These are phyloP conservation scores for Noctua comes DNA, from an alignment of 2,888 invertebrate species.

Conservation along the genomic window DNA sequence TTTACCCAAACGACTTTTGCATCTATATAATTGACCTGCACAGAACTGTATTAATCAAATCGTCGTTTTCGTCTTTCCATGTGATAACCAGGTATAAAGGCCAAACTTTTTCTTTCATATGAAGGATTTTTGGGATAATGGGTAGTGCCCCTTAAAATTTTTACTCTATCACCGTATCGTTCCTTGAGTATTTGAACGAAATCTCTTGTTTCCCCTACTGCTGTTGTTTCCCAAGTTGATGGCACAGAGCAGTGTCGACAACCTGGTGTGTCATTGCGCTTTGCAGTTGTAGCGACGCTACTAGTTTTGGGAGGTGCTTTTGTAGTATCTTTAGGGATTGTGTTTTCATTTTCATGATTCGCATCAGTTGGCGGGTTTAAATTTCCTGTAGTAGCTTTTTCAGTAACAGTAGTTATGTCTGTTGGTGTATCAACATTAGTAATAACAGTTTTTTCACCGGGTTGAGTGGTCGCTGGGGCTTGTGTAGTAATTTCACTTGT, in stretches of 20 bases:
- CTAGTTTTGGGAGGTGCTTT: background rate
- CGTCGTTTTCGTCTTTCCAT: slow-evolving; percentile 6
- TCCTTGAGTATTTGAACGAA: slow-evolving; percentile 80
- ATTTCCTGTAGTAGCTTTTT: background rate
- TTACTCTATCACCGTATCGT: slow-evolving; percentile 75
- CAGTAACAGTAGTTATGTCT: slow-evolving; percentile 27
- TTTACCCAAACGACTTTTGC: too few relatives aligned
- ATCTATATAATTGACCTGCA: background rate
- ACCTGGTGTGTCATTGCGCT: background rate
- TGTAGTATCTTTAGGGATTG: slow-evolving; percentile 13
- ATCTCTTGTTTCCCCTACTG: slow-evolving; percentile 80
- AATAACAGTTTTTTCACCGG: background rate
- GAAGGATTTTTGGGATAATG: slow-evolving; percentile 68
- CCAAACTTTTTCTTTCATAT: slow-evolving; percentile 42
- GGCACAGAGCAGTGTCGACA: slow-evolving; percentile 77
- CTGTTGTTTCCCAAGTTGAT: slow-evolving; percentile 84
- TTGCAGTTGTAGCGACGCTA: background rate
- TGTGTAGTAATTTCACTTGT: background rate
- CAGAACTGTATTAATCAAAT: background rate
- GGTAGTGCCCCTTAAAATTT: slow-evolving; percentile 76
- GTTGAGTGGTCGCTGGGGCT: slow-evolving; percentile 4
- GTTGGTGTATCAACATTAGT: slow-evolving; percentile 10
- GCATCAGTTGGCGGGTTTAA: background rate
- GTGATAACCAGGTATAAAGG: slow-evolving; percentile 68
- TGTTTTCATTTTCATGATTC: slow-evolving; percentile 44